Evolutionary conservation across 2,888 invertebrate genomes (phyloP).

Genomic region (Diarsia dahlii): DNA sequence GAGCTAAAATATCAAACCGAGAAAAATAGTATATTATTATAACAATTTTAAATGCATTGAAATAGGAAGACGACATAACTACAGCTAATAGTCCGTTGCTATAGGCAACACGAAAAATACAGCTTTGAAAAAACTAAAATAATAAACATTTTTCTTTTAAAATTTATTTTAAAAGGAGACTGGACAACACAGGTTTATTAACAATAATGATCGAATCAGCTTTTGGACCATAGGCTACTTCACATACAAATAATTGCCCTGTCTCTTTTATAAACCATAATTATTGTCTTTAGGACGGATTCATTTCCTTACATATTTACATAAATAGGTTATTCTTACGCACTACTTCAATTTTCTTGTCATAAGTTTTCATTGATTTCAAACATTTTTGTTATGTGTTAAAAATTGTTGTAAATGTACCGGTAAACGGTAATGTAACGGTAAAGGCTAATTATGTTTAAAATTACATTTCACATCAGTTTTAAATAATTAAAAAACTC

Average conservation of each 20-base stretch:
- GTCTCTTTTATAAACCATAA: background rate
- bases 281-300: slow-evolving; percentile 15
- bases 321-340: background rate
- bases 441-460: background rate
- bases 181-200: background rate
- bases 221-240: background rate
- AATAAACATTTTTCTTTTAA: background rate
- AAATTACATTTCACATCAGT: background rate
- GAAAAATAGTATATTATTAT: slow-evolving; percentile 22
- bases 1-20: slow-evolving; percentile 57
- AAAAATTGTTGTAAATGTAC: background rate
- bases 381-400: background rate
- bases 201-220: background rate
- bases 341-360: background rate
- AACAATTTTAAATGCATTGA: slow-evolving; percentile 68
- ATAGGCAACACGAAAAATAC: background rate
- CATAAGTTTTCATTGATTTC: background rate
- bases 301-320: background rate
- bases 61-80: slow-evolving; percentile 66
- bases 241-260: background rate
- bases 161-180: background rate
- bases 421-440: background rate
- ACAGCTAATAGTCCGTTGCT: slow-evolving; percentile 34
- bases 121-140: background rate
- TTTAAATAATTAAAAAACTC: background rate